Conservation (phyloP, 2,888 invertebrate genomes). For the Diarsia brunnea region DNA sequence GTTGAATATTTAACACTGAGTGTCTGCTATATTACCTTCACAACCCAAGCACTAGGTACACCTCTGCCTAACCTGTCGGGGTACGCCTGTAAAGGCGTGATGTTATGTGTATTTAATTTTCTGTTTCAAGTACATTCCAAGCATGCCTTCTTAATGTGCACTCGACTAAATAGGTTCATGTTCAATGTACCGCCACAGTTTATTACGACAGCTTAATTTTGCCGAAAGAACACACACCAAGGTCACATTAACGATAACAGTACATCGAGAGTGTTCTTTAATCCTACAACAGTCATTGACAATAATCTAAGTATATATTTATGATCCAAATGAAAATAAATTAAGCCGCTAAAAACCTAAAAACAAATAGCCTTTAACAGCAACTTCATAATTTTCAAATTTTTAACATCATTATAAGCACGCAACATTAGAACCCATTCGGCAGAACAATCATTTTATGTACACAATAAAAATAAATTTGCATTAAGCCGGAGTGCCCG, state of each 20-base stretch:
- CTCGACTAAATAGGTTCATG: background rate
- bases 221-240: background rate
- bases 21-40: too few relatives aligned
- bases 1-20: too few relatives aligned
- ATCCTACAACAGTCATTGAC: background rate
- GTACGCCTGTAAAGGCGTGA: too few relatives aligned
- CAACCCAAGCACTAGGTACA: too few relatives aligned
- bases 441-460: constrained; percentile 66
- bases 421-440: constrained; percentile 53
- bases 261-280: background rate
- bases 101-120: background rate
- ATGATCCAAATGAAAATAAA: constrained; percentile 15
- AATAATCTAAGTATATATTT: background rate
- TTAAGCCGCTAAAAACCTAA: background rate
- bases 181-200: constrained; percentile 16
- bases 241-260: background rate
- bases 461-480: constrained; percentile 75
- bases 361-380: constrained; percentile 38
- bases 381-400: constrained; percentile 35
- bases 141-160: constrained; percentile 1
- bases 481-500: constrained; percentile 66
- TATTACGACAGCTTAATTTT: constrained; percentile 18
- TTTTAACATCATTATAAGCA: constrained; percentile 42
- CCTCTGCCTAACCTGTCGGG: too few relatives aligned
- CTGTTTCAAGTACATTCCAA: background rate